Conservation (phyloP, 2,113 vertebrate species). For the Astatoreochromis straeleni region DNA sequence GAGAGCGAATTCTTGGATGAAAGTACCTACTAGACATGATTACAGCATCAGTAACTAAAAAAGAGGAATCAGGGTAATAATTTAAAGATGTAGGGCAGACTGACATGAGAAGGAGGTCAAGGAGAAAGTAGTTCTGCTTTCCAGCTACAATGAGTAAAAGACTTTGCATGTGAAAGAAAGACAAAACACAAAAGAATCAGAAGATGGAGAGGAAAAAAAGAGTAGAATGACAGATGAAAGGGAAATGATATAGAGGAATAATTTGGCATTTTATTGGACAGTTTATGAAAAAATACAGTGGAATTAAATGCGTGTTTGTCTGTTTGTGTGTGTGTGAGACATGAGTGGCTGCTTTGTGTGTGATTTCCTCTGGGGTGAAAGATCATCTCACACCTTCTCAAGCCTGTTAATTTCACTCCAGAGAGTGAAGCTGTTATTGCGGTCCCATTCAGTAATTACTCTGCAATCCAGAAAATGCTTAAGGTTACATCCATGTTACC, state of each 20-base stretch:
- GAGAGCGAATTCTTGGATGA: not conserved
- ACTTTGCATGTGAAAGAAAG: not conserved
- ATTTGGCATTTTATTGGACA: not conserved
- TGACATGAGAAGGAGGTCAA: not conserved
- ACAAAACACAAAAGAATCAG: not conserved
- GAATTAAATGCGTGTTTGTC: not conserved
- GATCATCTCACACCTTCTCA: conserved; percentile 42
- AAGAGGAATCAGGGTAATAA: not conserved
- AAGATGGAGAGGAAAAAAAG: not conserved
- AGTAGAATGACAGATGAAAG: not conserved
- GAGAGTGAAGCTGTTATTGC: conserved; percentile 47
- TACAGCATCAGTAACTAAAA: not conserved
- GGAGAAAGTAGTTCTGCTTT: not conserved
- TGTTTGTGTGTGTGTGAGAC: not conserved
- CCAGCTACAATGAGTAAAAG: not conserved
- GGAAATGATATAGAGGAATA: not conserved
- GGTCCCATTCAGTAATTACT: conserved; percentile 49
- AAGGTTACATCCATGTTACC: conserved; percentile 38
- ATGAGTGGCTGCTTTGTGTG: conserved; percentile 17
- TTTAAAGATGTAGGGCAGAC: not conserved
- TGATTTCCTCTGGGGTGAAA: conserved; percentile 50
- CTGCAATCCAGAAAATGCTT: conserved; percentile 20
- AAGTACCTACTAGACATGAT: not conserved
- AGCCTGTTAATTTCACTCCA: conserved; percentile 28
- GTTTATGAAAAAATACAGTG: not conserved